These are phyloP conservation scores for Glaucomys volans DNA, from an alignment of 2,113 vertebrate genomes.

Conservation along the genomic window DNA sequence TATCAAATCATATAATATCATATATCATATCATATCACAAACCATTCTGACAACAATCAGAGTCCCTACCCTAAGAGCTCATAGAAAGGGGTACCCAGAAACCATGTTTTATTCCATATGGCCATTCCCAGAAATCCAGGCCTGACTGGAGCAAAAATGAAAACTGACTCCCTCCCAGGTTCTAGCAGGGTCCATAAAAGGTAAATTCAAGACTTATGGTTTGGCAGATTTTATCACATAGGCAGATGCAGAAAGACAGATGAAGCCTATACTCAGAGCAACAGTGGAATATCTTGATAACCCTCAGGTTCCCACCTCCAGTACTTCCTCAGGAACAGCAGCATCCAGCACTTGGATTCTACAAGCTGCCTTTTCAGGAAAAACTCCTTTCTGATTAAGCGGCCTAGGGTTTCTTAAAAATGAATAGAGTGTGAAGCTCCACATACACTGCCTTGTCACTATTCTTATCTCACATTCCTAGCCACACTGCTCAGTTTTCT, in stretches of 20 bases:
- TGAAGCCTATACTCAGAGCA: neutral
- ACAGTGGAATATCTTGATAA: neutral
- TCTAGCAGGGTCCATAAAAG: neutral
- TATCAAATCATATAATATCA: neutral
- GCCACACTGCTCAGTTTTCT: neutral
- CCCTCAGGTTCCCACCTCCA: neutral
- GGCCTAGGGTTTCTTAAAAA: neutral
- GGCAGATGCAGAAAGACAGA: neutral
- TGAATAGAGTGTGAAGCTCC: neutral
- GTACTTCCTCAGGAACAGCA: neutral
- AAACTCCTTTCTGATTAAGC: neutral
- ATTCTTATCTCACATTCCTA: neutral
- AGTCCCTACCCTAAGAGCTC: neutral
- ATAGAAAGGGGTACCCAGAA: neutral
- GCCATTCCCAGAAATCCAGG: conserved; percentile 1
- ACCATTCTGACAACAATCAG: neutral
- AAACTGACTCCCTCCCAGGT: neutral
- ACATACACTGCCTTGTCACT: neutral
- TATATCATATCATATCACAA: neutral
- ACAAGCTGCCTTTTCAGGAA: neutral
- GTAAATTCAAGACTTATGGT: neutral
- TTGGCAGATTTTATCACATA: neutral
- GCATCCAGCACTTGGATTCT: neutral
- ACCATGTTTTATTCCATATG: neutral
- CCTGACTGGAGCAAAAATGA: neutral